Evolutionary conservation across 2,797 vertebrate species (phyloP).

Genomic region (Pseudocheirus occidentalis): DNA sequence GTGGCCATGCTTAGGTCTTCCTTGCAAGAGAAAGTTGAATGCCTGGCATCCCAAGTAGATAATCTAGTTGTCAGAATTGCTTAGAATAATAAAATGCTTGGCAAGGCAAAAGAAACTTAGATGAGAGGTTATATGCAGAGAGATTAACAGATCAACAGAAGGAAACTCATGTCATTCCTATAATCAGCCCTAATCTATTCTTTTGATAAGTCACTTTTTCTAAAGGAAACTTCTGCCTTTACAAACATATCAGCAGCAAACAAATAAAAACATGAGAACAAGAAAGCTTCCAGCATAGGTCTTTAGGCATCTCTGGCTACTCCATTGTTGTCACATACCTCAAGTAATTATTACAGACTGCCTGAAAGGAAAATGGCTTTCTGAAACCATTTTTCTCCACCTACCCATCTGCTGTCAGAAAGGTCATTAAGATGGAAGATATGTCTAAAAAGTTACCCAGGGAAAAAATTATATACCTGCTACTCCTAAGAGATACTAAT

Average conservation of each 20-base stretch:
- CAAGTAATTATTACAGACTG: constrained; percentile 79
- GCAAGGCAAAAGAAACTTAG: neutral
- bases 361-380: constrained; percentile 81
- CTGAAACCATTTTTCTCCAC: constrained; percentile 71
- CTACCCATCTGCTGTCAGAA: constrained; percentile 76
- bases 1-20: neutral
- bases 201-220: neutral
- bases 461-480: constrained; percentile 43
- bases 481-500: constrained; percentile 42
- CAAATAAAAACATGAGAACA: constrained; percentile 43
- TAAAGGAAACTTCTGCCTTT: constrained; percentile 1
- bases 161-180: neutral
- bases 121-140: neutral
- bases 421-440: constrained; percentile 77
- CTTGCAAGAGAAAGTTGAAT: neutral
- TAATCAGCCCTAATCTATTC: neutral
- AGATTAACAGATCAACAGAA: neutral
- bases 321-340: constrained; percentile 69
- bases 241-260: constrained; percentile 13
- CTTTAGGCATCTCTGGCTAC: constrained; percentile 41
- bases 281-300: constrained; percentile 45
- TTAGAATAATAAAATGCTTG: neutral
- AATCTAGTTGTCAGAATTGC: neutral
- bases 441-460: constrained; percentile 64
- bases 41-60: neutral